Evolutionary conservation across 2,888 invertebrate species (phyloP), one percentile per base, ranked within the genome.

Genomic region (Nineta flava): DNA sequence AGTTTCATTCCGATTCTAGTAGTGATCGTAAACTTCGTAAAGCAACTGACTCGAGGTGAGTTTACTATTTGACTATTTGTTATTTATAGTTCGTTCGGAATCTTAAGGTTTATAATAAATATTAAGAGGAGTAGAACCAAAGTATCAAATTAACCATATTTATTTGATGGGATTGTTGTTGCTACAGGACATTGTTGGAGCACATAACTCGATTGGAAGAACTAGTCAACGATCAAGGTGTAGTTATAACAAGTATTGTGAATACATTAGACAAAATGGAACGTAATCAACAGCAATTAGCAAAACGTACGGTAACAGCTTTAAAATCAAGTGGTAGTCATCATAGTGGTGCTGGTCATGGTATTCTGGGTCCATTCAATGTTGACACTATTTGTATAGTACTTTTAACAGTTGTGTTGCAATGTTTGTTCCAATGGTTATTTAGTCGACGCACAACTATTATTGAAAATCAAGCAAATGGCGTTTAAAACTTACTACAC

Each of bases 391-490:
- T 44, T 21, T 19, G 15, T 13, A 26, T 44, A 9, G 26, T 44
- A 10, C 12, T 19, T 26, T 19, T 13, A 13, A n/a, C 26, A 21
- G 26, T 44, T 13, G 7, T 44, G 3, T 19, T 44, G 3, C 44
- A 44, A 44, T 44, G 9, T 44, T 44, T 44, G 3, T 44, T 44
- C 19, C 44, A 44, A 26, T 44, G 44, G 44, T n/a, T 44, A 10
- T 44, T 44, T 44, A n/a, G 4, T 13, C n/a, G n/a, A 4, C 38
- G n/a, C 38, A 38, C 38, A 38, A 38, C 7, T 26, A 2, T 26
- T 7, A 26, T 26, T 7, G 26, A 26, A 26, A 26, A 26, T 26
- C 26, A 26, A 26, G 2, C 26, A 7, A 26, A 26, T 26, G 26
- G 26, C 26, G 26, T 26, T 26, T 26, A 26, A 26, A 26, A 26